Evolutionary conservation across 2,113 vertebrate genomes (phyloP).

Genomic region (Polyodon spathula): DNA sequence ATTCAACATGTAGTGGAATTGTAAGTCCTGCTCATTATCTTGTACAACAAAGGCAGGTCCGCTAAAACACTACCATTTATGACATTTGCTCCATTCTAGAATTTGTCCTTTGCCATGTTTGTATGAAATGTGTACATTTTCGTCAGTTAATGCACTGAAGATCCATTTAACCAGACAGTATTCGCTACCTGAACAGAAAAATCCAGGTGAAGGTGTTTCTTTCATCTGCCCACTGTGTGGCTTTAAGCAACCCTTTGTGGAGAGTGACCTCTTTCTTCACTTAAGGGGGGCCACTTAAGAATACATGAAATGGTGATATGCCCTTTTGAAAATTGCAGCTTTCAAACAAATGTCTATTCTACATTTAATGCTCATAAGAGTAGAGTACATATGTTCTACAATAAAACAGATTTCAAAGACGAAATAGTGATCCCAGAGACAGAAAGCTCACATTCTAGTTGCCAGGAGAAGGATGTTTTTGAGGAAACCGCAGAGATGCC

Average conservation of each 20-base stretch:
- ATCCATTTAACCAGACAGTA: neutral
- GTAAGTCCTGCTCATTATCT: too few species aligned
- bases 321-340: neutral
- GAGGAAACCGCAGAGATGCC: neutral
- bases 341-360: neutral
- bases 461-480: neutral
- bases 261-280: neutral
- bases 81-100: too few species aligned
- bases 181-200: neutral
- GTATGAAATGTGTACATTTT: neutral
- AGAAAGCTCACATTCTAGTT: neutral
- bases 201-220: neutral
- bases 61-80: too few species aligned
- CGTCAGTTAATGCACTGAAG: neutral
- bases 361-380: neutral
- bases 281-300: neutral
- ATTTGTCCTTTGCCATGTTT: neutral
- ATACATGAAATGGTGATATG: neutral
- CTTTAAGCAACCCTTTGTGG: neutral
- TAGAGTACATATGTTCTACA: neutral
- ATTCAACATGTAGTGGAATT: too few species aligned
- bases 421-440: neutral
- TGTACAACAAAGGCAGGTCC: too few species aligned
- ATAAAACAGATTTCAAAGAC: neutral
- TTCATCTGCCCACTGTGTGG: neutral